Evolutionary conservation across 2,888 invertebrate genomes (phyloP), one percentile per base, ranked within the genome.

Genomic region (Trichopoda pennipes): DNA sequence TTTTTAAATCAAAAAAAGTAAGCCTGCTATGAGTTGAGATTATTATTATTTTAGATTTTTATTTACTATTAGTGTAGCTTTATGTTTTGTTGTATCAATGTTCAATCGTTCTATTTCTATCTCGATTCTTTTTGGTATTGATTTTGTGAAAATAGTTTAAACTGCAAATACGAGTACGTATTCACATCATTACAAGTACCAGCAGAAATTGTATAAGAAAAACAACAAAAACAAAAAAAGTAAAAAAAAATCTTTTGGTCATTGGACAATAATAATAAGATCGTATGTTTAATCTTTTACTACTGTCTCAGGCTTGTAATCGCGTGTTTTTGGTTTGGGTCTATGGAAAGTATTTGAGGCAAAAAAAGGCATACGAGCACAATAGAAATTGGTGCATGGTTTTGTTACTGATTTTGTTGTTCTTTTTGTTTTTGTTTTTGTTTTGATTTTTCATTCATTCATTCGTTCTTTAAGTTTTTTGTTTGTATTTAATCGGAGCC

Each of bases 1-100:
- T 32, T 63, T 28, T 61, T 9, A 56, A 79, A 55, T 86, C 87
- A 87, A 87, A 88, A 64, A 86, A 88, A 88, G 88, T 88, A 87
- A 88, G 86, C 85, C 83, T 84, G 82, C 86, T 88, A 87, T 70
- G 69, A 32, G 61, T 79, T 69, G 82, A 87, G 60, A 83, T 80
- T 69, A 76, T 69, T 68, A 32, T 61, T 47, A 28, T 28, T 73
- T n/a, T 16, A 53, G 7, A 16, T 58, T 51, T 6, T 63, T 56
- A 38, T 35, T 23, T 44, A 14, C 28, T 35, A 23, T 35, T 19
- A 32, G 17, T 56, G 56, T n/a, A 56, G 47, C 49, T 51, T 32
- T 49, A 6, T 51, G 12, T 72, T 51, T 60, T 63, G 23, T 63
- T 63, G 38, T 17, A 17, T 63, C 44, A 61, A 73, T 44, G 53